These are phyloP conservation scores for Brachionus plicatilis DNA, from an alignment of 1,140 invertebrate genomes.

Conservation along the genomic window DNA sequence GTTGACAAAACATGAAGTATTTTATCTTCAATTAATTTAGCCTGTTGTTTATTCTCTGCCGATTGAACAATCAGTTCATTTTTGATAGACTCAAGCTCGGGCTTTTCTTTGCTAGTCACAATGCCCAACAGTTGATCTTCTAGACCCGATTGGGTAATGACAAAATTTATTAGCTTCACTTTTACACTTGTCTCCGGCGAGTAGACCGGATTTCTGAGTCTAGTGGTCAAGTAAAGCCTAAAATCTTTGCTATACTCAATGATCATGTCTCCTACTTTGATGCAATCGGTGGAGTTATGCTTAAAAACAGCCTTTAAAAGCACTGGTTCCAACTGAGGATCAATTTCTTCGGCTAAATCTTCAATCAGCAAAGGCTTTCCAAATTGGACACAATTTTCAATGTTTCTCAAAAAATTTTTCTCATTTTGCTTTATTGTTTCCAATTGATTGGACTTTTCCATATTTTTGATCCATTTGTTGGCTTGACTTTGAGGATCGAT, in stretches of 20 bases:
- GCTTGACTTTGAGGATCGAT: slow-evolving; percentile 57
- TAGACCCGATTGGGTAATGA: slow-evolving; percentile 54
- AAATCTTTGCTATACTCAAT: slow-evolving; percentile 55
- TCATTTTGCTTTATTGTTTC: slow-evolving; percentile 53
- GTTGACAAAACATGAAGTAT: slow-evolving; percentile 75
- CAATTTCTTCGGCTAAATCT: slow-evolving; percentile 55
- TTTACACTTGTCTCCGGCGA: slow-evolving; percentile 56
- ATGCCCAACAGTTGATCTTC: slow-evolving; percentile 56
- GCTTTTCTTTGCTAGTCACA: slow-evolving; percentile 56
- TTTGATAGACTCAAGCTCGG: slow-evolving; percentile 57
- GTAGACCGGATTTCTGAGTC: slow-evolving; percentile 55
- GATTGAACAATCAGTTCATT: slow-evolving; percentile 55
- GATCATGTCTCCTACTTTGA: slow-evolving; percentile 53
- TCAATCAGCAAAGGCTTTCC: slow-evolving; percentile 55
- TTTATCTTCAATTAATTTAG: slow-evolving; percentile 89
- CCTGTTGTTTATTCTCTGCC: slow-evolving; percentile 61
- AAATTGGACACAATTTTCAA: slow-evolving; percentile 57
- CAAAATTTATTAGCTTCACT: slow-evolving; percentile 55
- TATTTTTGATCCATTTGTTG: slow-evolving; percentile 57
- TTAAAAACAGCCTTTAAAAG: slow-evolving; percentile 53
- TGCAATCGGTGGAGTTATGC: slow-evolving; percentile 43
- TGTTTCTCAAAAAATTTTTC: slow-evolving; percentile 48
- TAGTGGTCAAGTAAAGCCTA: slow-evolving; percentile 55
- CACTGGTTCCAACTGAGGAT: slow-evolving; percentile 53
- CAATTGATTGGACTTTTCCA: slow-evolving; percentile 55